These are phyloP conservation scores for Ceratina australensis DNA, from an alignment of 1,140 invertebrate species.

Conservation along the genomic window DNA sequence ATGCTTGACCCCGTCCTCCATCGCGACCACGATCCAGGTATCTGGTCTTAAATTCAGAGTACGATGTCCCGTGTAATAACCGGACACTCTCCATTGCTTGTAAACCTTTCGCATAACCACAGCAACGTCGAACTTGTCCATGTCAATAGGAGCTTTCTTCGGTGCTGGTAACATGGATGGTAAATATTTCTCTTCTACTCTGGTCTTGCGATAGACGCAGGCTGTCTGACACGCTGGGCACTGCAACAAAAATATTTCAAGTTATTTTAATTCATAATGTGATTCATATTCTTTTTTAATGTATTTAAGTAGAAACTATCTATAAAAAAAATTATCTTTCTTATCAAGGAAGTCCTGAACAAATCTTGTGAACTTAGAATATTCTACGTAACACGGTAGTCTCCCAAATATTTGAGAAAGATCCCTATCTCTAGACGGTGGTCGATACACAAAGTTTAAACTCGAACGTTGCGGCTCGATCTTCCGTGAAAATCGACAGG, in stretches of 20 bases:
- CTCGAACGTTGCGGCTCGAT: constrained; percentile 15
- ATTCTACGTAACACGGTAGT: constrained; percentile 20
- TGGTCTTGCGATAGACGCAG: constrained; percentile 66
- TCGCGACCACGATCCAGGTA: constrained; percentile 73
- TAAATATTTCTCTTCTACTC: constrained; percentile 70
- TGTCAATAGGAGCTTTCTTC: constrained; percentile 63
- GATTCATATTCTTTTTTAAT: too few relatives aligned
- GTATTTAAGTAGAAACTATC: too few relatives aligned
- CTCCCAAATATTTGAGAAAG: constrained; percentile 52
- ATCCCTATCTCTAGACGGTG: constrained; percentile 31
- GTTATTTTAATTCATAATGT: too few relatives aligned
- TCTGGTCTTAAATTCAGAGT: constrained; percentile 61
- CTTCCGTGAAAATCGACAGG: constrained; percentile 67
- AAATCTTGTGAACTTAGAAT: neutral
- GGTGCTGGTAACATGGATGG: constrained; percentile 75
- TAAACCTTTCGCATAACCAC: constrained; percentile 68
- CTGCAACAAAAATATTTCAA: constrained; percentile 64
- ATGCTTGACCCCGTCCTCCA: constrained; percentile 71
- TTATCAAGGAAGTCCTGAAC: too few relatives aligned
- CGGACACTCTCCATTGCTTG: constrained; percentile 69
- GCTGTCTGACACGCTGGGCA: constrained; percentile 71
- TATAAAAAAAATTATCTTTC: too few relatives aligned
- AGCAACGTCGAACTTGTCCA: constrained; percentile 72
- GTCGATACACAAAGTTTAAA: constrained; percentile 28
- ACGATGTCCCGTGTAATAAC: constrained; percentile 68